Evolutionary conservation across 1,140 invertebrate genomes (phyloP).

Genomic region (Drosophila kikkawai): DNA sequence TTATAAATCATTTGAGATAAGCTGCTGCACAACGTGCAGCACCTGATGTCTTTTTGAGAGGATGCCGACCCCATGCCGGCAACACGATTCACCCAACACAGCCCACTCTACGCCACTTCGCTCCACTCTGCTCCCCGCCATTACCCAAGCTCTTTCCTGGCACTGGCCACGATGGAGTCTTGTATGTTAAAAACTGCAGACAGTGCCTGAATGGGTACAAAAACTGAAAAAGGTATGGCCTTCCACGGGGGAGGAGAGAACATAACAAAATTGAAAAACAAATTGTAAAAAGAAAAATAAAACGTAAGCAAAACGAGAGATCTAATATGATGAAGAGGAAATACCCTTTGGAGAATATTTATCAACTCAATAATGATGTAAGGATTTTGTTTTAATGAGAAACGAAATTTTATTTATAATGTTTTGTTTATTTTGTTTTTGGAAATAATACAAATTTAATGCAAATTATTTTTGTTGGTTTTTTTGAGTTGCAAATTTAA

Average conservation of each 20-base stretch:
- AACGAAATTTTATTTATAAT: neutral
- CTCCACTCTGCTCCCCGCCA: neutral
- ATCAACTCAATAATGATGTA: too few species aligned
- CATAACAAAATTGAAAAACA: conserved; percentile 74
- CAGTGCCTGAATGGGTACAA: conserved; percentile 78
- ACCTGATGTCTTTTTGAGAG: conserved; percentile 83
- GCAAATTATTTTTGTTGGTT: too few species aligned
- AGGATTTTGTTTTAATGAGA: neutral
- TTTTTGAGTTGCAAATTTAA: too few species aligned
- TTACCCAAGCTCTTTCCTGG: conserved; percentile 8
- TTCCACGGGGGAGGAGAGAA: conserved; percentile 26
- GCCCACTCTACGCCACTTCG: neutral
- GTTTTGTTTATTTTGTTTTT: neutral
- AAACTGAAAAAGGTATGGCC: conserved; percentile 42
- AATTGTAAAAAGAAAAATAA: conserved; percentile 41
- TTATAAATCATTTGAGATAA: conserved; percentile 85
- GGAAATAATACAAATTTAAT: too few species aligned
- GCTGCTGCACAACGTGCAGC: conserved; percentile 84
- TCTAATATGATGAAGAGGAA: neutral
- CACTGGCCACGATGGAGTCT: conserved; percentile 42
- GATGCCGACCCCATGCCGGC: conserved; percentile 58
- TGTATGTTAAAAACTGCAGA: conserved; percentile 76
- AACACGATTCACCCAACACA: conserved; percentile 22
- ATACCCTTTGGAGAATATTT: neutral
- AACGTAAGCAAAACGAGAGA: conserved; percentile 2